Evolutionary conservation across 2,113 vertebrate genomes (phyloP), one percentile per base, ranked within the genome.

Genomic region (Empidonax alnorum): DNA sequence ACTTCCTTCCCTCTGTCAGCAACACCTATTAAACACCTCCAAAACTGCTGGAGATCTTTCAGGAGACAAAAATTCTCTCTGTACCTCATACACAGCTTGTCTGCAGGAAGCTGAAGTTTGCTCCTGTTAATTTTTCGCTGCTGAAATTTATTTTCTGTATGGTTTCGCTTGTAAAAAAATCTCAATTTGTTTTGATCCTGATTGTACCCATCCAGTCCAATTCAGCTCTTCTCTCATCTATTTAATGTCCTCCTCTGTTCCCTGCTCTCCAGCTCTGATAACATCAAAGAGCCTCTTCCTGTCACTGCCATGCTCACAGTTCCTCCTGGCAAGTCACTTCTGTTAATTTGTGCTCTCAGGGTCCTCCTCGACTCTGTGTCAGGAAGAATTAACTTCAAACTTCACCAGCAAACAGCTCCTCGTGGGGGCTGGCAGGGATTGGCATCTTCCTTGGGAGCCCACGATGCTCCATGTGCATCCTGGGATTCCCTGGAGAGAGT

Each of bases 221-320:
- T 78, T 46, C 83, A 52, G 83, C 79, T 78, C 65, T 35, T 35
- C 74, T 94, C 95, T 85, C 50, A 69, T 93, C 87, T 93, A 68
- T 90, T 90, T 94, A 94, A 94, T 94, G 90, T 85, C 87, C 84
- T 82, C 50, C 50, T 59, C 90, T 77, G 69, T 58, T 73, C 83
- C 87, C 46, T 73, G 50, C 74, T 68, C 35, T 55, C 25, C 65
- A 50, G 49, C 59, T 55, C 84, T 59, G 84, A 65, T 90, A 93
- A 50, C 79, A 93, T 85, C 87, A 93, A 85, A 94, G 84, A 84
- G 37, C 46, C n/a, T 69, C 71, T 74, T 41, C 68, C 65, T 69
- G 50, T 87, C 84, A 37, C 44, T 3, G 20, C n/a, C 68, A 24
- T 0, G 3, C 63, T 94, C 39, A 25, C 3, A 15, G 79, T 92